Evolutionary conservation across 1,140 invertebrate species (phyloP).

Genomic region (Achroia grisella): DNA sequence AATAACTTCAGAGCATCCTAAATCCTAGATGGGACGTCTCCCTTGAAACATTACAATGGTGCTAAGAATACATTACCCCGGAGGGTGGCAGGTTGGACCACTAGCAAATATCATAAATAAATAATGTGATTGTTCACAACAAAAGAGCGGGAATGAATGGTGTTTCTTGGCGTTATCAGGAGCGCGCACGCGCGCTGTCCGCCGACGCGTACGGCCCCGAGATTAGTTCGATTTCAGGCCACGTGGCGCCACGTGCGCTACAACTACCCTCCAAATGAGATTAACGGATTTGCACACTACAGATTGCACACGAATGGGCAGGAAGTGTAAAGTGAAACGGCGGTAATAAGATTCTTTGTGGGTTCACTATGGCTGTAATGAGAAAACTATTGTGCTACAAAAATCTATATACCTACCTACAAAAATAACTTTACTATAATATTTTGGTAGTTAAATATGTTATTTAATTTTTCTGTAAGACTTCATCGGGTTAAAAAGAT

Average conservation of each 20-base stretch:
- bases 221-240: constrained; percentile 67
- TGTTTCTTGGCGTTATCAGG: constrained; percentile 67
- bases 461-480: no score
- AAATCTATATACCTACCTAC: no score
- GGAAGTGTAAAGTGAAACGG: constrained; percentile 71
- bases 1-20: no score
- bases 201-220: constrained; percentile 58
- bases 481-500: no score
- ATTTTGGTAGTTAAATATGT: no score
- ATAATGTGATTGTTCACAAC: constrained; percentile 66
- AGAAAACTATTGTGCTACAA: constrained; percentile 6
- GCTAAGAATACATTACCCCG: constrained; percentile 36
- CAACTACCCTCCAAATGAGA: constrained; percentile 67
- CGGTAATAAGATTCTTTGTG: constrained; percentile 65
- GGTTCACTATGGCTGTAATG: constrained; percentile 28
- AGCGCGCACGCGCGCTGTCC: constrained; percentile 58
- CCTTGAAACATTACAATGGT: not conserved
- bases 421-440: no score
- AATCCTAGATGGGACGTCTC: no score
- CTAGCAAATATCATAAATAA: constrained; percentile 71
- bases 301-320: constrained; percentile 70
- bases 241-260: constrained; percentile 65
- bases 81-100: constrained; percentile 57
- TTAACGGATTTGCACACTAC: constrained; percentile 73
- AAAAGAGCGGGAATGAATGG: constrained; percentile 71